Conservation (phyloP, 2,797 vertebrate genomes). For the Pampus argenteus region DNA sequence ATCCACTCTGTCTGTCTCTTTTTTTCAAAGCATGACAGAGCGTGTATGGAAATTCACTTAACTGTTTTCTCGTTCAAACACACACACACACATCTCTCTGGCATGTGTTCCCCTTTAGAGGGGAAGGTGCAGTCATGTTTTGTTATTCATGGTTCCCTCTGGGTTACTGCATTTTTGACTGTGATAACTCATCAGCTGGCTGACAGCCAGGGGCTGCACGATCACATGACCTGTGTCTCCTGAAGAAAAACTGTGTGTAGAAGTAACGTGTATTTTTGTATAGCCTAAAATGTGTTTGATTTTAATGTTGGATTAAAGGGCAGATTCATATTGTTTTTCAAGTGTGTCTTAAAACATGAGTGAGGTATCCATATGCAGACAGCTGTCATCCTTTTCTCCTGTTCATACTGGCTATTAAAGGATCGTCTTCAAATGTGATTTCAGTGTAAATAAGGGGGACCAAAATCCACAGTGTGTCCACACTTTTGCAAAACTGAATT, state of each 20-base stretch:
- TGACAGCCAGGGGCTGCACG: not conserved
- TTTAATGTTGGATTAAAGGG: not conserved
- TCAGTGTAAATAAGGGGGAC: too few species aligned
- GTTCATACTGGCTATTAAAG: too few species aligned
- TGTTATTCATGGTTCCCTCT: not conserved
- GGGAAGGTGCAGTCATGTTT: conserved; percentile 10
- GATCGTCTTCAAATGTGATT: too few species aligned
- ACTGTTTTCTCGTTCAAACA: conserved; percentile 21
- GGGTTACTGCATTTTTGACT: conserved; percentile 3
- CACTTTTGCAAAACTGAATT: too few species aligned
- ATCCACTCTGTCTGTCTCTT: conserved; percentile 6
- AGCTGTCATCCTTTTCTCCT: too few species aligned
- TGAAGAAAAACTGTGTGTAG: not conserved
- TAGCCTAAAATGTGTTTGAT: not conserved
- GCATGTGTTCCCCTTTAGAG: conserved; percentile 18
- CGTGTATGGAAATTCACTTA: conserved; percentile 49
- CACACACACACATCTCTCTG: conserved; percentile 9
- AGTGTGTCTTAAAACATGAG: too few species aligned
- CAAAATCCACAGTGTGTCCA: too few species aligned
- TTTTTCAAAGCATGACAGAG: conserved; percentile 35
- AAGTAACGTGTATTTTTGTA: too few species aligned
- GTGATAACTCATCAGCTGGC: conserved; percentile 5
- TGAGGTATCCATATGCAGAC: too few species aligned
- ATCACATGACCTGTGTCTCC: not conserved
- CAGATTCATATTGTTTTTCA: too few species aligned